Base-by-base conservation (phyloP, 2,113 vertebrate genomes). In the Stegastes partitus region DNA sequence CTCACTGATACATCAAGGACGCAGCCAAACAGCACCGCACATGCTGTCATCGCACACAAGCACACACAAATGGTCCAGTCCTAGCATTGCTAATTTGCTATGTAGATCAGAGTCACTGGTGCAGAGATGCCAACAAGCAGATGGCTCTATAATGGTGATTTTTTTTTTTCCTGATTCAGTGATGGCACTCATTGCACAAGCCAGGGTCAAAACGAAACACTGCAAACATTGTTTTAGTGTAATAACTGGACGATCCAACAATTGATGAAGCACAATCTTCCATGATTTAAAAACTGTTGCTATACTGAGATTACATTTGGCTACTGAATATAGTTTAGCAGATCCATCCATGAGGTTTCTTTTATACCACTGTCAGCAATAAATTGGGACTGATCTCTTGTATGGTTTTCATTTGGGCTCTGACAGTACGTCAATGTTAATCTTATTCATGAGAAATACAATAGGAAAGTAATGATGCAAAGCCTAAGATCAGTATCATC, bases 1-100 rank as follows among this genome's bases (percentile, higher is more conserved):
- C 75, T 19, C 85, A 86, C 77, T 84, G 84, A 91, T 73, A 56
- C 54, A 85, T 87, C 68, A 88, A 86, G 57, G 75, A 68, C 68
- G 18, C 23, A 31, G 81, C 57, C 82, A 78, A 79, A 83, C 63
- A 69, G 69, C 22, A 1, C 64, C 25, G 15, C 70, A 74, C 68
- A 75, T 42, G 66, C 78, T 77, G 81, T 78, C 77, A 82, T 83
- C 74, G 28, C 58, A 77, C 77, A 73, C 69, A 53, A 61, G 51
- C 22, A 57, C 22, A 70, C 68, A 74, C 68, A 74, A 82, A 72
- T 51, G 72, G 58, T 70, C 39, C 53, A 25, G 51, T 1, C 45
- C 44, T 4, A 62, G 82, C 73, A 68, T 76, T 42, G 19, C 62
- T 68, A 72, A 82, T 87, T 77, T 79, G 53, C 58, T 49, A 67